These are phyloP conservation scores for Enhydra lutris DNA, from an alignment of 2,113 vertebrate genomes.

Conservation along the genomic window DNA sequence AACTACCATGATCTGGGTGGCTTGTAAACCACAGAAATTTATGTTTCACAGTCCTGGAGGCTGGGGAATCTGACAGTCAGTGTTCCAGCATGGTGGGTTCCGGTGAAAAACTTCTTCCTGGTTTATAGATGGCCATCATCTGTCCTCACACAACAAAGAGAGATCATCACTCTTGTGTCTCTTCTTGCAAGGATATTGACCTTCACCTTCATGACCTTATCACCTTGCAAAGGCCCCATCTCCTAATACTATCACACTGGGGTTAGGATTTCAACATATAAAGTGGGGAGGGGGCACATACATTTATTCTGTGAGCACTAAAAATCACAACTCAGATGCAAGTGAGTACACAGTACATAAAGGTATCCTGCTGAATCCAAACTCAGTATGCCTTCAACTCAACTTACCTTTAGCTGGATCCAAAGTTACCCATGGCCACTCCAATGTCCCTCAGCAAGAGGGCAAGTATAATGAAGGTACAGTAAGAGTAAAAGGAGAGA, in stretches of 20 bases:
- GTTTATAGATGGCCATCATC: background rate
- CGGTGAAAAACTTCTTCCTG: background rate
- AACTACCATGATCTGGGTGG: background rate
- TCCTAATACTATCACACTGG: background rate
- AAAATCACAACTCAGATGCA: background rate
- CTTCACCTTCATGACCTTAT: background rate
- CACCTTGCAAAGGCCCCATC: background rate
- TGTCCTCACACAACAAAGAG: background rate
- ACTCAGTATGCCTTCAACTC: background rate
- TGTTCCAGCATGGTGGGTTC: background rate
- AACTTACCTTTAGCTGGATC: background rate
- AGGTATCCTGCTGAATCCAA: background rate
- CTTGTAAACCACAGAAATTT: background rate
- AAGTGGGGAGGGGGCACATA: background rate
- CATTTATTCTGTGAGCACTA: background rate
- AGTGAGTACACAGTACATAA: background rate
- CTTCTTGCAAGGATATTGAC: background rate
- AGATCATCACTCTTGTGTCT: background rate
- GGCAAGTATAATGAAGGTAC: background rate
- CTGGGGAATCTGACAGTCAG: background rate
- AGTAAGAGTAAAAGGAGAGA: background rate
- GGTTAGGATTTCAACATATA: background rate
- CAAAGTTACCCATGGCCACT: background rate
- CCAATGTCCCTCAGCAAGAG: background rate
- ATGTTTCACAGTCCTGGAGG: background rate